A percentile compares a stretch with the other conserved stretches of the same genome.
These are phyloP conservation scores for Pogona vitticeps DNA, from an alignment of 2,113 vertebrate species.

Conservation along the genomic window DNA sequence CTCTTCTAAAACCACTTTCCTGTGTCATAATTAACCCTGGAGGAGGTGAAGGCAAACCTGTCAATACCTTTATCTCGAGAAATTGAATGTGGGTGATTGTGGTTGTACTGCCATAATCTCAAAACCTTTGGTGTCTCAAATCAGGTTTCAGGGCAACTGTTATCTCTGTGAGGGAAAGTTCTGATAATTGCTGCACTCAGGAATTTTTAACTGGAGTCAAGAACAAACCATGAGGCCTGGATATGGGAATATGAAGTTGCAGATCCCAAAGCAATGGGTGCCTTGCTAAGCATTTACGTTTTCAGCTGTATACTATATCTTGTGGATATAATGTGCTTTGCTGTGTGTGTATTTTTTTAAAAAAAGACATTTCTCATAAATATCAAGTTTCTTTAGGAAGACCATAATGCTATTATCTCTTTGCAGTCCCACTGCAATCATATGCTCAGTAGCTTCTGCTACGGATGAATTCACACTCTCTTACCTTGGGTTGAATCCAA, in stretches of 20 bases:
- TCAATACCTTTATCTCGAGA: not conserved
- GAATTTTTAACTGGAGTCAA: not conserved
- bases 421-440: not conserved
- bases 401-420: slow-evolving; percentile 39
- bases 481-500: not conserved
- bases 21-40: not conserved
- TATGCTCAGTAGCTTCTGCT: not conserved
- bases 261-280: not conserved
- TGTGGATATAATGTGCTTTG: slow-evolving; percentile 14
- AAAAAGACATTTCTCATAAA: fast-evolving
- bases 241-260: not conserved
- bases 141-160: not conserved
- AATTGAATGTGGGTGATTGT: not conserved
- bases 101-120: not conserved
- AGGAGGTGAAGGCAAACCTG: not conserved
- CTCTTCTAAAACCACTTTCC: not conserved
- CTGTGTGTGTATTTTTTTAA: not conserved
- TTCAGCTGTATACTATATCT: not conserved
- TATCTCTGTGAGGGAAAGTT: not conserved
- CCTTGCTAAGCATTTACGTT: not conserved
- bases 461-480: not conserved
- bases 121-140: not conserved
- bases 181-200: not conserved
- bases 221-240: not conserved
- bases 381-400: not conserved